Evolutionary conservation across 1,140 invertebrate species (phyloP), one percentile per base, ranked within the genome.

Genomic region (Pygmarrhopalites habei): DNA sequence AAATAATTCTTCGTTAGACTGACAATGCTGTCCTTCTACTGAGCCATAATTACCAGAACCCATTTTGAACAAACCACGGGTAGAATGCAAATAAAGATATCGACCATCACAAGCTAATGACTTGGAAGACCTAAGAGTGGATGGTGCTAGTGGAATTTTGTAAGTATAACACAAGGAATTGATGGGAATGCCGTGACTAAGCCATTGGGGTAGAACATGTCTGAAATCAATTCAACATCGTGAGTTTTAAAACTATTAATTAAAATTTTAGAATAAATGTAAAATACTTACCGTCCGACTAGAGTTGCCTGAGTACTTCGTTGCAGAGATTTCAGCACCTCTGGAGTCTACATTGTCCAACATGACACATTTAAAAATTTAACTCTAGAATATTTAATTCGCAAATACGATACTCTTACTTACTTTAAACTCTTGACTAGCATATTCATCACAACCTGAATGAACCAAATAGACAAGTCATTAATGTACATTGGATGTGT

Each of bases 31-130:
- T 29, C 90, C 91, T 78, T 87, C 89, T 64, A 92, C 82, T 14
- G 92, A 93, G 67, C 87, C 89, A 41, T 87, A 86, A 77, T 92
- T 95, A 21, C 94, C 93, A 67, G 91, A 91, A 7, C 93, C 93
- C 69, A 98, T 85, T 80, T 96, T 95, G 32, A 89, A 80, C 49
- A 95, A 78, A 10, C 90, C 86, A 72, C 82, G 86, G 0, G 84
- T 82, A 70, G 83, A 86, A 72, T 86, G 84, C 2, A 96, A 75
- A 76, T 92, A 96, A 26, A 98, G 78, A 76, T 85, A 93, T 66
- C 85, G 84, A 25, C 94, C 93, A 79, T 96, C 92, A 73, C 88
- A 90, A 3, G 84, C 86, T 72, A 92, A 81, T 65, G 86, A 83
- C 72, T 80, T 81, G 47, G 80, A 55, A 14, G 51, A 29, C 14